Base-by-base conservation (phyloP, 2,888 invertebrate genomes). In the Xestia xanthographa region DNA sequence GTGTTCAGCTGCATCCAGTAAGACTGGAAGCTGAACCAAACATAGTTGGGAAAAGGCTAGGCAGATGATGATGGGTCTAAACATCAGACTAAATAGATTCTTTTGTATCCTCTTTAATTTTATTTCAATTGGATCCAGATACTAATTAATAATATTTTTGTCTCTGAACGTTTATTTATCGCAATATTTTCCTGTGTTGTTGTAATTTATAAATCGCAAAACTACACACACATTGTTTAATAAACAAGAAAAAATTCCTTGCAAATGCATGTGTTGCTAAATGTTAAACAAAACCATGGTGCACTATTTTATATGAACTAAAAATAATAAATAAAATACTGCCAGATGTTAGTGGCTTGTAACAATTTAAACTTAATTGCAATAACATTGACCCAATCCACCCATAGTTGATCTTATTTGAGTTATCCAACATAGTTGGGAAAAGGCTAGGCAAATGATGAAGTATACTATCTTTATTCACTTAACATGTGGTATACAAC, bases 271-370 rank as follows among this genome's bases (percentile, higher is more conserved):
- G 11, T 1, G 6, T 14, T 56, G 9, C 43, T n/a, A n/a, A 72
- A 34, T 20, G 14, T 58, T 73, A 72, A 72, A 34, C n/a, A 72
- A 72, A 26, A 0, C 72, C 11, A 20, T 6, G 6, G 8, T 4
- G 17, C 5, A 50, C 45, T 69, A 29, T 56, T 5, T 5, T 26
- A 43, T n/a, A 45, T 66, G 20, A 38, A 66, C 9, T 48, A 20
- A n/a, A 45, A 48, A n/a, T 2, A 71, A 20, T 48, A 71, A 48
- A 72, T 17, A 69, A 41, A 41, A 17, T 70, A 11, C 26, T 26
- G 4, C 50, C 12, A 41, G 70, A 41, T 53, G 14, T 38, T 66
- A 9, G 6, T 66, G 6, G n/a, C 41, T 41, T 29, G n/a, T 53
- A n/a, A 12, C 53, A 14, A 56, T 0, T 4, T 3, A 66, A 14